These are phyloP conservation scores for Dreissena rostriformis DNA, from an alignment of 1,140 invertebrate genomes.

Conservation along the genomic window DNA sequence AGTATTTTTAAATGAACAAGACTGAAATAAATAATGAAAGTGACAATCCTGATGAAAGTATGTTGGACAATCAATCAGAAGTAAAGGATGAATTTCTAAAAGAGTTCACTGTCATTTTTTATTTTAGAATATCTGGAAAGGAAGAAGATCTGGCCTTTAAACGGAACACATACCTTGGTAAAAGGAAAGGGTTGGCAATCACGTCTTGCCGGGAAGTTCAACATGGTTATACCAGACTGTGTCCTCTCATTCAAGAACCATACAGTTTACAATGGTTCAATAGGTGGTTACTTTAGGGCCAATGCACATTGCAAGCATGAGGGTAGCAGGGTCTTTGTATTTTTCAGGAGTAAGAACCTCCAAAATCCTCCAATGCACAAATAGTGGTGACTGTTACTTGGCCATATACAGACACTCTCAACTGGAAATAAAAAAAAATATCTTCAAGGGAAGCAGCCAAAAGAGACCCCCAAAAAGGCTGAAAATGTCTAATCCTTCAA, in stretches of 20 bases:
- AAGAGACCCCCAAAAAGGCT: neutral
- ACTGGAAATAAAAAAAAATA: neutral
- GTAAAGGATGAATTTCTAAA: no score
- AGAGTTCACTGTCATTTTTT: no score
- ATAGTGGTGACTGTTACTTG: neutral
- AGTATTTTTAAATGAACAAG: no score
- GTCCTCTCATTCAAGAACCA: neutral
- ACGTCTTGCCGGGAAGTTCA: neutral
- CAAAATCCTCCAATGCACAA: neutral
- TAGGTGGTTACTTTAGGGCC: neutral
- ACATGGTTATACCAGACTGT: neutral
- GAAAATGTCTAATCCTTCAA: neutral
- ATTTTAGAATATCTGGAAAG: no score
- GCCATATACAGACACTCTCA: neutral
- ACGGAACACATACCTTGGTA: neutral
- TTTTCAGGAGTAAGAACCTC: neutral
- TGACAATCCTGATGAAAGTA: no score
- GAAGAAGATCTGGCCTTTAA: constrained; percentile 4
- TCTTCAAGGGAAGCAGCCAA: neutral
- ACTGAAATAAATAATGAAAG: no score
- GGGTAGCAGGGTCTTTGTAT: neutral
- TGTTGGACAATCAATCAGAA: no score
- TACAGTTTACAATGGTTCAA: neutral
- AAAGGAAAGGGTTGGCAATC: neutral
- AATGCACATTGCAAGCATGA: neutral